Conservation (phyloP, 2,113 vertebrate genomes). For the Todiramphus saurophagus region DNA sequence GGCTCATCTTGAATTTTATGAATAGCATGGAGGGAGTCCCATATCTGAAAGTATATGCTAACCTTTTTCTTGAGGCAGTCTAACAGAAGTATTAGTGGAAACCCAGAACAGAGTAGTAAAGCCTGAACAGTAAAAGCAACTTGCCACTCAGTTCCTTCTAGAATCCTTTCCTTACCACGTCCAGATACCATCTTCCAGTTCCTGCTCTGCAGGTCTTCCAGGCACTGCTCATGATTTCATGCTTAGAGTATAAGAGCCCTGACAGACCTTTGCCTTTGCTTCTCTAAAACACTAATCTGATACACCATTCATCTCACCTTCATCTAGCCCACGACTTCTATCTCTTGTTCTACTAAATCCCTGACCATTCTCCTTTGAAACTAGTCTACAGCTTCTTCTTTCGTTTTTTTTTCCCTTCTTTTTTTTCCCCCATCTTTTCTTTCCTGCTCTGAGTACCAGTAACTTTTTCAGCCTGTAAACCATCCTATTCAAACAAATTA, state of each 20-base stretch:
- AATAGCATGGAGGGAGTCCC: not conserved
- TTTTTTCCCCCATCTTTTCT: not conserved
- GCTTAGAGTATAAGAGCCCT: not conserved
- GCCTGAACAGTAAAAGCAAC: not conserved
- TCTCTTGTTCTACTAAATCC: not conserved
- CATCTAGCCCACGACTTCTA: not conserved
- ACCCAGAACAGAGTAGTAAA: not conserved
- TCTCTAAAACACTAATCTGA: not conserved
- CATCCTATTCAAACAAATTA: not conserved
- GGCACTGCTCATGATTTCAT: not conserved
- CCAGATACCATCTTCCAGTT: not conserved
- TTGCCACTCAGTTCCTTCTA: not conserved
- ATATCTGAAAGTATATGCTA: not conserved
- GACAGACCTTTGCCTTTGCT: not conserved
- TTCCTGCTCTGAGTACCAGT: not conserved
- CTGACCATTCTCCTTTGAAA: not conserved
- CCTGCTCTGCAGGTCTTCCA: not conserved
- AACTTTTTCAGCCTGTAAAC: not conserved
- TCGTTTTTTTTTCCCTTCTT: fast-evolving
- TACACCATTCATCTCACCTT: not conserved
- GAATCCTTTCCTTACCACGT: not conserved
- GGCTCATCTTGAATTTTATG: not conserved
- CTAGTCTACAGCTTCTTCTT: not conserved
- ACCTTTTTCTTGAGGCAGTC: not conserved
- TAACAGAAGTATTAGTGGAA: not conserved